These are phyloP conservation scores for Heliconius melpomene DNA, from an alignment of 1,140 invertebrate species.

Conservation along the genomic window DNA sequence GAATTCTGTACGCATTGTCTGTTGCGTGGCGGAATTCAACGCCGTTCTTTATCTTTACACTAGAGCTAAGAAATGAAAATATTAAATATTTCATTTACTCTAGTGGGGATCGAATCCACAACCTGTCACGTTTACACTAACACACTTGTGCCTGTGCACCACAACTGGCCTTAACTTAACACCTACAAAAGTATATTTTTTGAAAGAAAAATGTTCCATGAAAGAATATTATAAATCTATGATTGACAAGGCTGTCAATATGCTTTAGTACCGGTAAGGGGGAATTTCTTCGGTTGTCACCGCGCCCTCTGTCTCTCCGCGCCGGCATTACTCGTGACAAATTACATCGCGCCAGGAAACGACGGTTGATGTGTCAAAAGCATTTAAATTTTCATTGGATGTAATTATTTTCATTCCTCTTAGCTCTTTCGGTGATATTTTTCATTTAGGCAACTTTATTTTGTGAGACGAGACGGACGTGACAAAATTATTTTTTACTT, in stretches of 20 bases:
- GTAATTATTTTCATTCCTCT: constrained; percentile 27
- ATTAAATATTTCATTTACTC: too few relatives aligned
- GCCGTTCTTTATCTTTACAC: accelerated
- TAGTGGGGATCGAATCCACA: too few relatives aligned
- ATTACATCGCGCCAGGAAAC: constrained; percentile 40
- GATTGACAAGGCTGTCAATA: background rate
- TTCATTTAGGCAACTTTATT: background rate
- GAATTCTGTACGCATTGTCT: too few relatives aligned
- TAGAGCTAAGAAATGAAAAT: too few relatives aligned
- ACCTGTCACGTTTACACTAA: too few relatives aligned
- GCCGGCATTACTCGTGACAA: constrained; percentile 44
- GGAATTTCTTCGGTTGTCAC: constrained; percentile 36
- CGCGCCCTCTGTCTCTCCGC: constrained; percentile 41
- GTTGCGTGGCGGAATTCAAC: too few relatives aligned
- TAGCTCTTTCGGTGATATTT: background rate
- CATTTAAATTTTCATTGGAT: constrained; percentile 39
- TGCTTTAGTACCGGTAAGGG: background rate
- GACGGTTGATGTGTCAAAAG: constrained; percentile 45
- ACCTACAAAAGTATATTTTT: too few relatives aligned
- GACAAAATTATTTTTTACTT: constrained; percentile 11
- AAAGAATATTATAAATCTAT: background rate
- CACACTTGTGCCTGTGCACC: too few relatives aligned
- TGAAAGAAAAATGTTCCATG: too few relatives aligned
- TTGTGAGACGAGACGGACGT: background rate
- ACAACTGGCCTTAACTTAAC: too few relatives aligned